Evolutionary conservation across 2,888 invertebrate genomes (phyloP).

Genomic region (Tanypteryx hageni): DNA sequence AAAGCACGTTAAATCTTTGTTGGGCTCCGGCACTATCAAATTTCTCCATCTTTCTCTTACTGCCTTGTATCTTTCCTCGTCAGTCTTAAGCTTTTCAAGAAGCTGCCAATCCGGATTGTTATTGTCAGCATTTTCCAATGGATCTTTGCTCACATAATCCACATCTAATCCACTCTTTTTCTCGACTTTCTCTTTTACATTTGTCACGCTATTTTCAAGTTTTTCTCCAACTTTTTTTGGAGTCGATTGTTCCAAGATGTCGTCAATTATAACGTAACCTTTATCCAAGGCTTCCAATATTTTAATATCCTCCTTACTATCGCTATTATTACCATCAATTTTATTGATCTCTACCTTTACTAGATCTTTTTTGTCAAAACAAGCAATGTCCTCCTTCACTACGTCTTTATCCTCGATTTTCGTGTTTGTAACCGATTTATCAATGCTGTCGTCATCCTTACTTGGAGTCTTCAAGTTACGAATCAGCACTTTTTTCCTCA

Average conservation of each 20-base stretch:
- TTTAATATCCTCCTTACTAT: neutral
- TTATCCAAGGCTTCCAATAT: neutral
- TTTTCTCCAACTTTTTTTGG: neutral
- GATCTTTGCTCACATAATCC: constrained; percentile 66
- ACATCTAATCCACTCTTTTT: constrained; percentile 48
- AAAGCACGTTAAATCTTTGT: constrained; percentile 66
- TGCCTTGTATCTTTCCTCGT: constrained; percentile 67
- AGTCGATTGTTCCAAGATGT: neutral
- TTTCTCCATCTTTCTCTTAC: constrained; percentile 67
- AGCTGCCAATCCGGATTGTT: constrained; percentile 68
- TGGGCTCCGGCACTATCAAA: constrained; percentile 67
- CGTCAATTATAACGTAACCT: neutral
- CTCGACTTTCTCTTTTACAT: neutral
- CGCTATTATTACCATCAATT: neutral
- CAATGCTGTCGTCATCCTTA: neutral
- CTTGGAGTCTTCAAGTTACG: constrained; percentile 2
- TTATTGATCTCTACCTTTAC: neutral
- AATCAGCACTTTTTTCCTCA: constrained; percentile 47
- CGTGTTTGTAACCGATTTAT: neutral
- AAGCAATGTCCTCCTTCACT: neutral
- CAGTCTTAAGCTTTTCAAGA: constrained; percentile 66
- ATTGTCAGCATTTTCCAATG: constrained; percentile 67
- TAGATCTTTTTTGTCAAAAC: neutral
- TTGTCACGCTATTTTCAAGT: neutral
- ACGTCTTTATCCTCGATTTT: neutral